phyloP scores from a whole-genome alignment of 92 coral and sea anemone genomes.

The Anthopleura xanthogrammica region DNA sequence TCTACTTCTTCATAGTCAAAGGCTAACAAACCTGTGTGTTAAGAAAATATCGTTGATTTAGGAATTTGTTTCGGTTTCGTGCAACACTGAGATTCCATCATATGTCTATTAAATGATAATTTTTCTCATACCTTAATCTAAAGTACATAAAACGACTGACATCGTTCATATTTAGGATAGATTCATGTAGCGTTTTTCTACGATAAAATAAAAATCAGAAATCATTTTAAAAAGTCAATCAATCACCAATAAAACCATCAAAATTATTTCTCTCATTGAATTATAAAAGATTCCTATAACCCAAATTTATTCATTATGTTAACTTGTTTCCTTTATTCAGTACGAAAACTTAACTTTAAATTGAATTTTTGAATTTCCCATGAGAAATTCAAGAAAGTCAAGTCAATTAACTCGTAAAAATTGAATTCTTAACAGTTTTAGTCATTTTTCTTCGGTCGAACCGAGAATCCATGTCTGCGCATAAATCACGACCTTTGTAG shows the following conservation, averaged over 20 bases:
- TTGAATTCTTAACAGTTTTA: neutral
- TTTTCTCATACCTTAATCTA: too few relatives aligned
- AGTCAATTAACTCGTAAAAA: neutral
- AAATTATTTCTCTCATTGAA: neutral
- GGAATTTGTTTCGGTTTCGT: too few relatives aligned
- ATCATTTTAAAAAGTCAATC: neutral
- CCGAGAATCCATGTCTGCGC: slow-evolving; percentile 15
- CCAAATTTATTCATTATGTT: slow-evolving; percentile 7
- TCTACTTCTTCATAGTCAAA: too few relatives aligned
- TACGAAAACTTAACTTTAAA: neutral
- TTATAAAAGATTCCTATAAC: neutral
- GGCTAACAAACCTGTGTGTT: too few relatives aligned
- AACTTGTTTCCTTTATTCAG: slow-evolving; percentile 13
- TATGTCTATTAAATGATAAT: too few relatives aligned
- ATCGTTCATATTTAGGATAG: too few relatives aligned
- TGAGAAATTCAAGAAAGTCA: slow-evolving; percentile 19
- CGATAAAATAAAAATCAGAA: neutral
- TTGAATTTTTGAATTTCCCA: slow-evolving; percentile 11
- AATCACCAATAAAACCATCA: neutral
- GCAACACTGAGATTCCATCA: too few relatives aligned
- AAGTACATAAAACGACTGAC: too few relatives aligned
- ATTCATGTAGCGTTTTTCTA: neutral
- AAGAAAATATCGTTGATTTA: too few relatives aligned
- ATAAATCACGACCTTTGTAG: slow-evolving; percentile 25
- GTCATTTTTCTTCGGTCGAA: slow-evolving; percentile 18